Conservation (phyloP, 2,888 invertebrate genomes). For the Bedellia somnulentella region DNA sequence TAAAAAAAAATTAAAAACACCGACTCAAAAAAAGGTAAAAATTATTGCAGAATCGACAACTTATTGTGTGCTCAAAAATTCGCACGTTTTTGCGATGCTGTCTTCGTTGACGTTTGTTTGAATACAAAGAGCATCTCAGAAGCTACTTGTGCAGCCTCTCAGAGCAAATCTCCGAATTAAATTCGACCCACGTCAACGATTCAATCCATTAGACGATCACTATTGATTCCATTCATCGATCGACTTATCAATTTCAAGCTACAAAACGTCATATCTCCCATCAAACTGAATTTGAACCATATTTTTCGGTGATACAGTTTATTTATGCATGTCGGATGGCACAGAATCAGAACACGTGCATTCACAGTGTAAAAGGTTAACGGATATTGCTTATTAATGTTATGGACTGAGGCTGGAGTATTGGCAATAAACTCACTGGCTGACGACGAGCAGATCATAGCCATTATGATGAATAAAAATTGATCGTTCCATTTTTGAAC, state of each 20-base stretch:
- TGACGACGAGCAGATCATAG: constrained; percentile 10
- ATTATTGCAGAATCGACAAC: too few relatives aligned
- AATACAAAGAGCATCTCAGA: too few relatives aligned
- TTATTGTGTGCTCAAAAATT: too few relatives aligned
- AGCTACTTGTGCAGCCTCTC: too few relatives aligned
- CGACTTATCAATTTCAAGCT: constrained; percentile 14
- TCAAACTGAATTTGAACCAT: constrained; percentile 4
- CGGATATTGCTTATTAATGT: constrained; percentile 54
- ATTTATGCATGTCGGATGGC: constrained; percentile 10
- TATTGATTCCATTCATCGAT: constrained; percentile 42
- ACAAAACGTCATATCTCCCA: constrained; percentile 8
- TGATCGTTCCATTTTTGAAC: too few relatives aligned
- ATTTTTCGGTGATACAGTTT: constrained; percentile 11
- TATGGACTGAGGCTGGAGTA: constrained; percentile 34
- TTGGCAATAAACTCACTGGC: constrained; percentile 35
- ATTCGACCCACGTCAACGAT: constrained; percentile 5
- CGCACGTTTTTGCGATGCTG: too few relatives aligned
- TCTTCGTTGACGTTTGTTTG: too few relatives aligned
- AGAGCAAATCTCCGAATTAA: constrained; percentile 7
- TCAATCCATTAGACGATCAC: constrained; percentile 9
- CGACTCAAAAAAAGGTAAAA: too few relatives aligned
- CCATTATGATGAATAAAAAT: not conserved
- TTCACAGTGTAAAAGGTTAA: constrained; percentile 35
- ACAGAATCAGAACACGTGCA: constrained; percentile 26
- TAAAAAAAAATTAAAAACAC: too few relatives aligned